Evolutionary conservation across 2,888 invertebrate species (phyloP).

Genomic region (Dysmachus trigonus): DNA sequence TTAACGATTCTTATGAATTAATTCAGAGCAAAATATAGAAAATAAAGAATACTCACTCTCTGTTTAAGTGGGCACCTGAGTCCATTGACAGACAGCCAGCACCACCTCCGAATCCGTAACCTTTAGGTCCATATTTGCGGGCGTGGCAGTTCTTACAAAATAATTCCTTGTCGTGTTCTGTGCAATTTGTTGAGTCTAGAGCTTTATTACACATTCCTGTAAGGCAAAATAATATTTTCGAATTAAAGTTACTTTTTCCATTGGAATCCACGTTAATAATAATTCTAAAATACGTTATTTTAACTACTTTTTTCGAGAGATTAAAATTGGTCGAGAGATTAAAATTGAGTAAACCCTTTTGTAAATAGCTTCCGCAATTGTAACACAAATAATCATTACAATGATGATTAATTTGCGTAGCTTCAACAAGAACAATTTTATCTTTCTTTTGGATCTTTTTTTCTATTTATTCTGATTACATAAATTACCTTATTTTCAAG

Average conservation of each 20-base stretch:
- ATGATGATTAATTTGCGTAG: too few species aligned
- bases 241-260: background rate
- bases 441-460: too few species aligned
- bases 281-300: too few species aligned
- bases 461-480: too few species aligned
- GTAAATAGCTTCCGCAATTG: too few species aligned
- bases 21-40: background rate
- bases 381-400: too few species aligned
- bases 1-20: background rate
- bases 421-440: too few species aligned
- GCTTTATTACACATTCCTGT: slow-evolving; percentile 95
- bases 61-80: slow-evolving; percentile 87
- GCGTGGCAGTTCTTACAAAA: slow-evolving; percentile 96
- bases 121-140: slow-evolving; percentile 97
- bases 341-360: too few species aligned
- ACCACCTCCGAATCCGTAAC: slow-evolving; percentile 98
- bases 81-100: slow-evolving; percentile 98
- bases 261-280: background rate
- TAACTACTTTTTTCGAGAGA: too few species aligned
- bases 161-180: slow-evolving; percentile 95
- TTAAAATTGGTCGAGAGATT: too few species aligned
- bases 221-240: background rate
- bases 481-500: too few species aligned
- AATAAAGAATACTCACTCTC: slow-evolving; percentile 73
- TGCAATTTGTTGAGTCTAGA: slow-evolving; percentile 97